phyloP scores from a whole-genome alignment of 1,140 invertebrate species.

The Eriosoma lanigerum region DNA sequence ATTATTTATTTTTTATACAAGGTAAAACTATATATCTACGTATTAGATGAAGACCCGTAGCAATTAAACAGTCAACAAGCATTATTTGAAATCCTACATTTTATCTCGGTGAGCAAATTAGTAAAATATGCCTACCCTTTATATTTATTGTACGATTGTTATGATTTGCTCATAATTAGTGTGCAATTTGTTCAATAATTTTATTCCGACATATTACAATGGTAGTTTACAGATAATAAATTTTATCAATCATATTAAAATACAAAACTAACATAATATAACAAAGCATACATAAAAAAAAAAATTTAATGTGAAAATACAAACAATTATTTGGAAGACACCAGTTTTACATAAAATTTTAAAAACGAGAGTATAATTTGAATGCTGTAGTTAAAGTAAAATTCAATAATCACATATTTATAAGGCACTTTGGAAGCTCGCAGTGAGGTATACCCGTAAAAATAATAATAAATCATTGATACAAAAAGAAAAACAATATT shows the following conservation, averaged over 20 bases:
- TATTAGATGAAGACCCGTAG: slow-evolving; percentile 44
- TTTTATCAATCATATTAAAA: slow-evolving; percentile 17
- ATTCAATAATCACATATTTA: slow-evolving; percentile 35
- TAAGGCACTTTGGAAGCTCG: slow-evolving; percentile 50
- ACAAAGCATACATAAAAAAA: slow-evolving; percentile 41
- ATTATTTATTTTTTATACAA: slow-evolving; percentile 14
- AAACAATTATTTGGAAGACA: slow-evolving; percentile 49
- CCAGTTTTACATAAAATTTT: slow-evolving; percentile 19
- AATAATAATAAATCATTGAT: slow-evolving; percentile 43
- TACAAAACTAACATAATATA: slow-evolving; percentile 49
- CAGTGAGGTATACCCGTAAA: slow-evolving; percentile 48
- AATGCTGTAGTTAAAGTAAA: slow-evolving; percentile 31
- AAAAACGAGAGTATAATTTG: neutral
- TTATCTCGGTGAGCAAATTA: slow-evolving; percentile 36
- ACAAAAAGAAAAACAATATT: slow-evolving; percentile 46
- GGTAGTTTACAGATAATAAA: slow-evolving; percentile 11
- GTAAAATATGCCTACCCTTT: slow-evolving; percentile 28
- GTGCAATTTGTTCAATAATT: slow-evolving; percentile 8
- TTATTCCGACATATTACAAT: slow-evolving; percentile 37
- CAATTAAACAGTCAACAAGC: slow-evolving; percentile 35
- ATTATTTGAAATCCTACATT: slow-evolving; percentile 16
- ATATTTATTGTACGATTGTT: slow-evolving; percentile 32
- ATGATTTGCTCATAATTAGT: neutral
- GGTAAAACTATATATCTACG: neutral
- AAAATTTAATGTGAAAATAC: slow-evolving; percentile 29